Conservation (phyloP, 2,113 vertebrate genomes). For the Pluvianellus socialis region DNA sequence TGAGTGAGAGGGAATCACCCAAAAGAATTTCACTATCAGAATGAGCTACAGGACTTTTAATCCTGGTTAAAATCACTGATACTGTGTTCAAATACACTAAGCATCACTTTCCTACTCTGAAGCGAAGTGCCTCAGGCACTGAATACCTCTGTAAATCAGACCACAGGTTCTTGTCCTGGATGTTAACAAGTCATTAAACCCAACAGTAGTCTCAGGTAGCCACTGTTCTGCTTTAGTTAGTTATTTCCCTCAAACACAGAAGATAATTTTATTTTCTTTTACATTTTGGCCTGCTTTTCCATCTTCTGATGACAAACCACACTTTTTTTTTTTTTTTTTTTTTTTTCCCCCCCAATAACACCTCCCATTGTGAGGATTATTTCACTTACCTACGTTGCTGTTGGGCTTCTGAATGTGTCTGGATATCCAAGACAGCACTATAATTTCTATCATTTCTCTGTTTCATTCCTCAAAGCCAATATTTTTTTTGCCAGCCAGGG, state of each 20-base stretch:
- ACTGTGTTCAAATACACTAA: not conserved
- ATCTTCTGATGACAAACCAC: not conserved
- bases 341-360: not conserved
- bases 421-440: not conserved
- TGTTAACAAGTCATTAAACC: not conserved
- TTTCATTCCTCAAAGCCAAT: not conserved
- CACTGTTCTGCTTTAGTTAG: not conserved
- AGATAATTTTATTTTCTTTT: not conserved
- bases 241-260: not conserved
- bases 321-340: not conserved
- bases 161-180: accelerated
- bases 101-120: not conserved
- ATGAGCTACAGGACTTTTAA: not conserved
- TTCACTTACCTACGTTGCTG: not conserved
- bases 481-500: not conserved
- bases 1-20: not conserved
- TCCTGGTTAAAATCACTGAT: not conserved
- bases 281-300: not conserved
- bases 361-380: not conserved
- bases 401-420: not conserved
- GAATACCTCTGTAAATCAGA: not conserved
- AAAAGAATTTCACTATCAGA: not conserved
- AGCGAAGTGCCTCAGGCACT: not conserved
- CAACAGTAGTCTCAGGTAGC: not conserved
- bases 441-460: not conserved